Conservation (phyloP, 2,888 invertebrate genomes). For the Drosophila picticornis region DNA sequence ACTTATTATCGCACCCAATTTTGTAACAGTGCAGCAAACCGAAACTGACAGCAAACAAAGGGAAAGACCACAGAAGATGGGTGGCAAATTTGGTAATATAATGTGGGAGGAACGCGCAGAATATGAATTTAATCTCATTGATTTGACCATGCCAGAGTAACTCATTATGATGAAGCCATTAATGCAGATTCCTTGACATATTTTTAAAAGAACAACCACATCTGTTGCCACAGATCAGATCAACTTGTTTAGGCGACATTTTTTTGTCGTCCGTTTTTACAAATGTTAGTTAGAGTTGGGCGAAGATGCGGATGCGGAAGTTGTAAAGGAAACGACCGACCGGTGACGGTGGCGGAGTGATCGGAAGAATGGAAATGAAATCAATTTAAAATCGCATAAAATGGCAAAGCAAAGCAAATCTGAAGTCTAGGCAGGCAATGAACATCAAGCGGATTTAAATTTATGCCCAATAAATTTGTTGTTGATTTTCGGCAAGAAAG, state of each 20-base stretch:
- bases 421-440: slow-evolving; percentile 33
- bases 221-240: slow-evolving; percentile 57
- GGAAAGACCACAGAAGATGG: slow-evolving; percentile 5
- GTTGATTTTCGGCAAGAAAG: slow-evolving; percentile 70
- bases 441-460: slow-evolving; percentile 73
- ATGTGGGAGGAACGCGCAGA: slow-evolving; percentile 3
- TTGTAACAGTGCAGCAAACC: slow-evolving; percentile 37
- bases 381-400: slow-evolving; percentile 79
- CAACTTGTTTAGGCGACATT: slow-evolving; percentile 37
- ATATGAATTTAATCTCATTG: slow-evolving; percentile 65
- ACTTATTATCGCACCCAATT: slow-evolving; percentile 70
- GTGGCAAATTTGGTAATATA: slow-evolving; percentile 3
- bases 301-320: slow-evolving; percentile 25
- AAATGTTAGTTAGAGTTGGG: neutral
- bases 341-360: slow-evolving; percentile 7
- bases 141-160: slow-evolving; percentile 44
- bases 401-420: slow-evolving; percentile 58
- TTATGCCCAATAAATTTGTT: slow-evolving; percentile 82
- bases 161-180: slow-evolving; percentile 4
- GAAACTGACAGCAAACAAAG: slow-evolving; percentile 51
- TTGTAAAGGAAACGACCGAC: slow-evolving; percentile 46
- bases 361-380: slow-evolving; percentile 65
- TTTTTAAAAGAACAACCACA: slow-evolving; percentile 38
- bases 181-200: neutral
- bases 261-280: neutral